A percentile compares a stretch with the other conserved stretches of the same genome.
phyloP scores from a whole-genome alignment of 2,113 vertebrate genomes.

The Phrynosoma blainvillii region DNA sequence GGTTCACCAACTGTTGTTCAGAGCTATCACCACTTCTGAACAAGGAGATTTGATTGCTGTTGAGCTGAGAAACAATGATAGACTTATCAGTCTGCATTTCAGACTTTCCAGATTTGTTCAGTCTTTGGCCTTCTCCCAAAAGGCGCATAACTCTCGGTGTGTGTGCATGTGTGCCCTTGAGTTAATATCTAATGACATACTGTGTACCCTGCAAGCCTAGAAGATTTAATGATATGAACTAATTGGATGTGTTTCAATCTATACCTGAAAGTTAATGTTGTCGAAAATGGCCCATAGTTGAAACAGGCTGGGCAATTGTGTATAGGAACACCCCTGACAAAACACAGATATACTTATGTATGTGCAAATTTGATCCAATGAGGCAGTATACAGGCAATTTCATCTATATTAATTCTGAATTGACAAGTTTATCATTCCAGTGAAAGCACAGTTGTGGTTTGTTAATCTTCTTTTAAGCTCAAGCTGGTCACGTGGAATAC shows the following conservation, averaged over 20 bases:
- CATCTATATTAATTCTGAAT: neutral
- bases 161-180: neutral
- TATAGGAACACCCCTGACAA: neutral
- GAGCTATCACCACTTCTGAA: neutral
- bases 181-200: neutral
- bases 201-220: neutral
- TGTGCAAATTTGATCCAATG: neutral
- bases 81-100: neutral
- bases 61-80: no score
- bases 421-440: constrained; percentile 4
- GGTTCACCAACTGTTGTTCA: neutral
- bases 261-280: neutral
- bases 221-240: neutral
- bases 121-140: no score
- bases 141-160: neutral
- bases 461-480: neutral
- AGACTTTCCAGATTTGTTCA: neutral
- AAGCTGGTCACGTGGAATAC: neutral
- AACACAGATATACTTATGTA: neutral
- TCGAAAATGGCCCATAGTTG: neutral
- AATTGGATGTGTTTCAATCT: neutral
- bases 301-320: neutral
- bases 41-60: neutral
- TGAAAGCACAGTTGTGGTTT: neutral
- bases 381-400: neutral